Percentiles rank a stretch among this genome's conserved stretches.
Conservation (phyloP, 2,113 vertebrate species). For the Melanerpes aurifrons region DNA sequence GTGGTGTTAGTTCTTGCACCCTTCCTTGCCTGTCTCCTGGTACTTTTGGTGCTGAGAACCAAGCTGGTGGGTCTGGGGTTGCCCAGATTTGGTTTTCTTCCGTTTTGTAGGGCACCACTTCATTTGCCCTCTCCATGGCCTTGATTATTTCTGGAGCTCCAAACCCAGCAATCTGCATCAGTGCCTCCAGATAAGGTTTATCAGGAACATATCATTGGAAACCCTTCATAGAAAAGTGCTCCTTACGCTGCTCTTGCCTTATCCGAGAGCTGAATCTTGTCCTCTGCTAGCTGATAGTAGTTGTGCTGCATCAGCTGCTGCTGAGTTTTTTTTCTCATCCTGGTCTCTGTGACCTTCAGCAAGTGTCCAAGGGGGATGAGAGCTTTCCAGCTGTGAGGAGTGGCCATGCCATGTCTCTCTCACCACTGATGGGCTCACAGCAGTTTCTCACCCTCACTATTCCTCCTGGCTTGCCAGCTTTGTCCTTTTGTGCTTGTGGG, state of each 20-base stretch:
- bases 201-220: not conserved
- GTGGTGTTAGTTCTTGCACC: not conserved
- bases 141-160: not conserved
- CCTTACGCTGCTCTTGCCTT: not conserved
- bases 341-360: not conserved
- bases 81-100: not conserved
- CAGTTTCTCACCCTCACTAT: not conserved
- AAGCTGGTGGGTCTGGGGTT: not conserved
- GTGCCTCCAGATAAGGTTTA: not conserved
- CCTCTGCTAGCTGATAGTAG: not conserved
- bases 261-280: not conserved
- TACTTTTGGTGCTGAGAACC: not conserved
- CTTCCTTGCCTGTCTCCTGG: not conserved
- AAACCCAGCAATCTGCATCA: not conserved
- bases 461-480: not conserved
- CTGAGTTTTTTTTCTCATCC: not conserved
- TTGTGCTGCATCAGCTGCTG: not conserved
- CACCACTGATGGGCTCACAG: not conserved
- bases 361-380: not conserved
- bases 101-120: not conserved
- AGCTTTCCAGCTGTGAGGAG: not conserved
- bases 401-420: not conserved
- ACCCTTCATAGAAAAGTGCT: not conserved
- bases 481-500: not conserved
- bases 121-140: not conserved